phyloP scores from a whole-genome alignment of 2,113 vertebrate genomes.

The Barnardius zonarius region DNA sequence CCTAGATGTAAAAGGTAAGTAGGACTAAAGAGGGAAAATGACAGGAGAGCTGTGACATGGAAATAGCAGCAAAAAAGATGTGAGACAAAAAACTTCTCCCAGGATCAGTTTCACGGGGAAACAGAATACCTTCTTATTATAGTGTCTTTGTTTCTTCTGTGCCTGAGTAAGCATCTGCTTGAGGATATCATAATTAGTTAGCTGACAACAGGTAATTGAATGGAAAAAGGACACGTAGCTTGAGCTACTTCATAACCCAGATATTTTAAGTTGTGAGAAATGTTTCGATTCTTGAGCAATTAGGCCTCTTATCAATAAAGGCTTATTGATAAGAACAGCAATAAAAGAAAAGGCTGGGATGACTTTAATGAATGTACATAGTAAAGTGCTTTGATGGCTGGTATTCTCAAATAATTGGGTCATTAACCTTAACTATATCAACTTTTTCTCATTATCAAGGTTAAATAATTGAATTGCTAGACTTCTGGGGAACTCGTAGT shows the following conservation, averaged over 20 bases:
- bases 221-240: background rate
- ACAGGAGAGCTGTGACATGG: background rate
- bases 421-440: conserved; percentile 65
- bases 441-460: conserved; percentile 52
- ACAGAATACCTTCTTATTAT: accelerated
- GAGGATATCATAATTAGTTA: background rate
- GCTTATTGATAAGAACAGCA: conserved; percentile 56
- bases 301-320: conserved; percentile 12
- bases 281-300: conserved; percentile 30
- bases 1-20: accelerated
- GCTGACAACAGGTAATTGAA: background rate
- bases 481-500: conserved; percentile 8
- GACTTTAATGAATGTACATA: conserved; percentile 61
- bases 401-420: conserved; percentile 66
- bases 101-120: background rate
- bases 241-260: background rate
- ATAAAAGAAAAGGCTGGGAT: conserved; percentile 29
- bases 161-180: background rate
- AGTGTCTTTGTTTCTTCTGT: background rate
- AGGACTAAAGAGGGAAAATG: background rate
- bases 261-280: background rate
- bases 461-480: conserved; percentile 60
- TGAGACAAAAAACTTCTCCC: background rate
- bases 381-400: conserved; percentile 52
- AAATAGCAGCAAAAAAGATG: background rate